Conservation (phyloP, 2,888 invertebrate genomes). For the Apotomis betuletana region DNA sequence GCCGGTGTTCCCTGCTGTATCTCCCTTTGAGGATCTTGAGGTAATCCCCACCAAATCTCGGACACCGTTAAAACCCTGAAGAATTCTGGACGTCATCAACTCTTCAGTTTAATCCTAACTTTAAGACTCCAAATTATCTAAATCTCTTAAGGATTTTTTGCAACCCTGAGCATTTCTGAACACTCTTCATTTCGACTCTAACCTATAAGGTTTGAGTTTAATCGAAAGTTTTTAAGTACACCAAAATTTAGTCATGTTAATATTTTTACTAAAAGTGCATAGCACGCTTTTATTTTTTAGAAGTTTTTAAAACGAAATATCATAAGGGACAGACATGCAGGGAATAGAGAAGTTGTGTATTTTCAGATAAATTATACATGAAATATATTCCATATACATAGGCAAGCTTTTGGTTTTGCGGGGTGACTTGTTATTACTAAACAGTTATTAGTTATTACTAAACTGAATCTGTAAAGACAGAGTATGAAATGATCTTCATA, state of each 20-base stretch:
- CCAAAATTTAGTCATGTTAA: not conserved
- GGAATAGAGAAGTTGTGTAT: conserved; percentile 36
- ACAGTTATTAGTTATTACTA: not conserved
- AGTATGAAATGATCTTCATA: no score
- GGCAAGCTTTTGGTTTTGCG: conserved; percentile 24
- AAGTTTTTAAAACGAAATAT: conserved; percentile 29
- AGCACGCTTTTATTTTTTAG: conserved; percentile 23
- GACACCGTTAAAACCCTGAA: conserved; percentile 1
- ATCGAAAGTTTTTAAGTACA: conserved; percentile 20
- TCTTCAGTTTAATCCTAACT: no score
- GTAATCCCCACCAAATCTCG: conserved; percentile 13
- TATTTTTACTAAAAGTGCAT: conserved; percentile 15
- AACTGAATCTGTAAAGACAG: no score
- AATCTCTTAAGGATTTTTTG: not conserved
- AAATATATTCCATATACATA: conserved; percentile 32
- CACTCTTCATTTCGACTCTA: not conserved
- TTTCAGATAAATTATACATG: conserved; percentile 33
- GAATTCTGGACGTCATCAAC: conserved; percentile 7
- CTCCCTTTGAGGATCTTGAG: conserved; percentile 29
- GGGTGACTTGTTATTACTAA: not conserved
- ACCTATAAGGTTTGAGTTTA: not conserved
- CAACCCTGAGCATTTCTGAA: not conserved
- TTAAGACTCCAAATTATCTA: not conserved
- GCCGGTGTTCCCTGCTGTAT: conserved; percentile 35
- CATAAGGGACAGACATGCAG: conserved; percentile 36